These are phyloP conservation scores for Myiotriccus ornatus DNA, from an alignment of 2,797 vertebrate genomes.

Conservation along the genomic window DNA sequence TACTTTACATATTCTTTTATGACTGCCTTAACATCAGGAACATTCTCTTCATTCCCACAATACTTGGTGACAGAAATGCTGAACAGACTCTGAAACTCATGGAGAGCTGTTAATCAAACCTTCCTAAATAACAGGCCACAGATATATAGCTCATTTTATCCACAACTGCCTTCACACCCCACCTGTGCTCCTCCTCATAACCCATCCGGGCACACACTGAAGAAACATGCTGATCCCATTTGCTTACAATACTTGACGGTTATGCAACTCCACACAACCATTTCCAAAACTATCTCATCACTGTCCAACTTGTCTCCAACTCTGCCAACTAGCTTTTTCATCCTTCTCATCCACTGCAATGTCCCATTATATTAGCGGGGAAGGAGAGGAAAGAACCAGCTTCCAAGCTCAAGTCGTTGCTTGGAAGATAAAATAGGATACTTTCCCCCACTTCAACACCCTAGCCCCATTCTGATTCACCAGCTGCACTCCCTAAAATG, in stretches of 20 bases:
- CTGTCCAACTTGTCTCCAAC: background rate
- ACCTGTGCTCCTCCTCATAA: background rate
- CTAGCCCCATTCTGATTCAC: background rate
- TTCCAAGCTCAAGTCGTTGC: background rate
- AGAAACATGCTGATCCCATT: background rate
- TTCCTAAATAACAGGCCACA: slow-evolving; percentile 7
- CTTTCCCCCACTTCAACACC: background rate
- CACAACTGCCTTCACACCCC: background rate
- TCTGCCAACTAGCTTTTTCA: background rate
- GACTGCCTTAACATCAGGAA: background rate
- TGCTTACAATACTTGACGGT: background rate
- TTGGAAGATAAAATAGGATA: background rate
- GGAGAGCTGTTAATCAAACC: slow-evolving; percentile 19
- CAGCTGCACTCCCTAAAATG: background rate
- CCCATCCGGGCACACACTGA: background rate
- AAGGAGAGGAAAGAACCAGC: background rate
- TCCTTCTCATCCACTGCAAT: background rate
- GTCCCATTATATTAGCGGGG: background rate
- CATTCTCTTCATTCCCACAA: background rate
- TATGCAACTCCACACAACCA: background rate
- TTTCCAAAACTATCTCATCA: background rate
- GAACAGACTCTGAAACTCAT: background rate
- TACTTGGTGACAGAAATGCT: background rate
- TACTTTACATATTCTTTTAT: background rate
- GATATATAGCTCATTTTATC: background rate